Evolutionary conservation across 2,113 vertebrate genomes (phyloP), one percentile per base, ranked within the genome.

Genomic region (Phrynocephalus versicolor): DNA sequence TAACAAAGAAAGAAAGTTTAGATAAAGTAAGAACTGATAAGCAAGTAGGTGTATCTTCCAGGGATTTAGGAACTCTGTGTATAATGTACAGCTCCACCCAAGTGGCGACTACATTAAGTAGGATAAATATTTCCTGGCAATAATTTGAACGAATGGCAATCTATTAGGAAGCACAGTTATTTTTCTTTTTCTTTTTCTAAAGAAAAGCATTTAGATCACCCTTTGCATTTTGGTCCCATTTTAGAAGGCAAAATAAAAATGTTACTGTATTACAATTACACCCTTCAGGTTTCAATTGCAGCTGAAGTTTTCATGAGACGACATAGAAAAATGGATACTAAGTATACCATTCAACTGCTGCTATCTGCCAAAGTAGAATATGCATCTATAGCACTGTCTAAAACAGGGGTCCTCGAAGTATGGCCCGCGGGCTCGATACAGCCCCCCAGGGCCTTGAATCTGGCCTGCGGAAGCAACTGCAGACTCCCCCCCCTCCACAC

Each of bases 71-170:
- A 95, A 94, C 93, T 82, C 85, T 87, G 84, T 85, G 73, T 91
- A 76, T 93, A 95, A 95, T 95, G 89, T 94, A 86, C 84, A 86
- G 92, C 94, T 94, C 94, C 92, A 89, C 85, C 87, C 87, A 92
- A 91, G 79, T 91, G 91, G 89, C 89, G 91, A 93, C 92, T 93
- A 88, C 89, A 87, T 90, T 95, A 95, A 95, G 90, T 92, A 91
- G 92, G 92, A 88, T 92, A 94, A 95, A 95, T 92, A 92, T 94
- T 71, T 93, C 88, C 88, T 81, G 90, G 88, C 88, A 89, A 91
- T 94, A 84, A 82, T 82, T 65, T 91, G 91, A 90, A 90, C 95
- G 96, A 95, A 95, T 96, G 96, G 95, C 92, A 93, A 85, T 94
- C 92, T 93, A 95, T 94, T 94, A 95, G 87, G 88, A 95, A 95